Evolutionary conservation across 2,113 vertebrate species (phyloP).

Genomic region (Chlorodrepanis virens): DNA sequence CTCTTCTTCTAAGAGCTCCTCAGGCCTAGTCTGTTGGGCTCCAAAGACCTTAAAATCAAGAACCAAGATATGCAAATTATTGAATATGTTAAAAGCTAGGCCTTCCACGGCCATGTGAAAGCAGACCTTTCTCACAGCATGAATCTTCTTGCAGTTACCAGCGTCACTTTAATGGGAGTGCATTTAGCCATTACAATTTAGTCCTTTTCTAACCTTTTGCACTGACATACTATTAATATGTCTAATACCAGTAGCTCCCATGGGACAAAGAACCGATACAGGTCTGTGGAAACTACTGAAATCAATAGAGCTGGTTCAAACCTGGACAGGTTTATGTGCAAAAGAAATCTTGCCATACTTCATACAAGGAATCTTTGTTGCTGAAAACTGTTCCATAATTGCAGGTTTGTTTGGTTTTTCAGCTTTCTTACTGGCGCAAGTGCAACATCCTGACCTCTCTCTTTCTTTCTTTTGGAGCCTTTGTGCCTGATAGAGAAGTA

Average conservation of each 20-base stretch:
- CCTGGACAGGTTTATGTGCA: neutral
- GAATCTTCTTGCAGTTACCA: neutral
- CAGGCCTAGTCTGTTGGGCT: neutral
- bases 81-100: neutral
- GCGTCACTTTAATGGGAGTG: neutral
- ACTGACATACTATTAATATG: neutral
- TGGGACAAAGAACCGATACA: neutral
- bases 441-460: neutral
- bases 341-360: neutral
- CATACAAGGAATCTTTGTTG: neutral
- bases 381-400: constrained; percentile 17
- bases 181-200: neutral
- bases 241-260: neutral
- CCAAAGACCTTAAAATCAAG: neutral
- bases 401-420: neutral
- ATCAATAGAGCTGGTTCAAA: neutral
- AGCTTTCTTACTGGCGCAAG: neutral
- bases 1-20: neutral
- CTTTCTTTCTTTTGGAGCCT: neutral
- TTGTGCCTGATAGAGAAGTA: neutral
- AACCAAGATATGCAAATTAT: neutral
- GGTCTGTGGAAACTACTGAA: neutral
- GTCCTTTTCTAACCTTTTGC: neutral
- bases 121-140: neutral
- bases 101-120: neutral